Percentiles rank a stretch among this genome's conserved stretches.
Evolutionary conservation across 2,888 invertebrate species (phyloP).

Genomic region (Lasioglossum zephyrum): DNA sequence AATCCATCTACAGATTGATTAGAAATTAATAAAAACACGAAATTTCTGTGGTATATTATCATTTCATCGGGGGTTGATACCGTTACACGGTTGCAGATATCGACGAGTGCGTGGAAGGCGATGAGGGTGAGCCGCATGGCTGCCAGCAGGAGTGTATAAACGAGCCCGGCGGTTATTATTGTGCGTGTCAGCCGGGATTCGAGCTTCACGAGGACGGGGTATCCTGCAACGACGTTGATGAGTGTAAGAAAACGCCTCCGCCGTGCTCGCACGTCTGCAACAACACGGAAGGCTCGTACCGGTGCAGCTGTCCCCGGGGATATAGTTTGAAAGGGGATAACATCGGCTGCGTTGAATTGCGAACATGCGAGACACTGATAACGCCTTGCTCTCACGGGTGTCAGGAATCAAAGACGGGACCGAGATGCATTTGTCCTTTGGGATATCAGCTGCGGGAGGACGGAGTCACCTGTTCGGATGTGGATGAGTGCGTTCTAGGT

Average conservation of each 20-base stretch:
- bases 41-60: not conserved
- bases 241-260: constrained; percentile 73
- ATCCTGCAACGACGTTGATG: constrained; percentile 80
- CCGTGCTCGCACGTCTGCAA: constrained; percentile 78
- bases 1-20: not conserved
- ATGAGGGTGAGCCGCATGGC: constrained; percentile 84
- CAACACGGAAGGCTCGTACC: constrained; percentile 77
- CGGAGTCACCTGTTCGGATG: constrained; percentile 83
- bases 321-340: constrained; percentile 72
- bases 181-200: constrained; percentile 83
- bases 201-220: constrained; percentile 78
- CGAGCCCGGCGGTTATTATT: constrained; percentile 82
- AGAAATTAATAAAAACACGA: not conserved
- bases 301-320: constrained; percentile 85
- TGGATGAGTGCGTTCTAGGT: constrained; percentile 86
- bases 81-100: constrained; percentile 83
- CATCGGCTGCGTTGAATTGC: constrained; percentile 72
- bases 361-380: constrained; percentile 63
- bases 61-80: not conserved
- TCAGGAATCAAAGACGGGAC: constrained; percentile 70
- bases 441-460: constrained; percentile 84
- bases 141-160: constrained; percentile 85
- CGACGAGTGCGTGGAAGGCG: constrained; percentile 85
- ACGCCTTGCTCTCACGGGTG: constrained; percentile 77
- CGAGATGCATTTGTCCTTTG: constrained; percentile 86